Conservation (phyloP, 2,113 vertebrate genomes). For the Elephas maximus region DNA sequence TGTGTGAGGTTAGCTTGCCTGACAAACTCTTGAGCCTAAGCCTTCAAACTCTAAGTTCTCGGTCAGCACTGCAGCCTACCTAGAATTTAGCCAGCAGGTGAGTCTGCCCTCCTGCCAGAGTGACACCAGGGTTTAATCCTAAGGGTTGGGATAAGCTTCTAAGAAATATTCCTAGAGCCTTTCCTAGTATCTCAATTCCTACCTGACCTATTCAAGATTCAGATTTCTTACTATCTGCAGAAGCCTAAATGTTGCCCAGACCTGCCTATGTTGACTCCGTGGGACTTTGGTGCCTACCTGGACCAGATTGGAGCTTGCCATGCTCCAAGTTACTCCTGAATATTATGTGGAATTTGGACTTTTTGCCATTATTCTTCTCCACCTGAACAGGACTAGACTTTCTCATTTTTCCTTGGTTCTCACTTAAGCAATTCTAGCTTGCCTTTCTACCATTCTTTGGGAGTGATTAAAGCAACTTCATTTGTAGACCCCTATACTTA, state of each 20-base stretch:
- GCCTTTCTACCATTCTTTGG: neutral
- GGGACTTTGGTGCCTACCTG: neutral
- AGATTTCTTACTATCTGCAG: neutral
- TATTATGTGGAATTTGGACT: neutral
- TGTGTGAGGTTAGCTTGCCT: neutral
- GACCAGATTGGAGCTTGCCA: neutral
- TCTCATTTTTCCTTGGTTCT: neutral
- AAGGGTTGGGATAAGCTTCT: neutral
- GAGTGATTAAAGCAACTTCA: conserved; percentile 11
- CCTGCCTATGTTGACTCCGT: neutral
- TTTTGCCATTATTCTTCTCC: neutral
- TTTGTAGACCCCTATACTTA: neutral
- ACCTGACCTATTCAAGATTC: neutral
- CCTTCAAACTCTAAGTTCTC: neutral
- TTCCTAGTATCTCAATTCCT: conserved; percentile 9
- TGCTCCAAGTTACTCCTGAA: neutral
- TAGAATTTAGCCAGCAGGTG: neutral
- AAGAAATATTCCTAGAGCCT: neutral
- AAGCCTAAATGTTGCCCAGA: neutral
- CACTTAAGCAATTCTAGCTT: neutral
- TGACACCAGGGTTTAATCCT: neutral
- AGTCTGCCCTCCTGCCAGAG: neutral
- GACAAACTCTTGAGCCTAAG: neutral
- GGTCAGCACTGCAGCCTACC: neutral
- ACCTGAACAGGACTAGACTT: neutral